Evolutionary conservation across 2,113 vertebrate species (phyloP).

Genomic region (Pseudonaja textilis): DNA sequence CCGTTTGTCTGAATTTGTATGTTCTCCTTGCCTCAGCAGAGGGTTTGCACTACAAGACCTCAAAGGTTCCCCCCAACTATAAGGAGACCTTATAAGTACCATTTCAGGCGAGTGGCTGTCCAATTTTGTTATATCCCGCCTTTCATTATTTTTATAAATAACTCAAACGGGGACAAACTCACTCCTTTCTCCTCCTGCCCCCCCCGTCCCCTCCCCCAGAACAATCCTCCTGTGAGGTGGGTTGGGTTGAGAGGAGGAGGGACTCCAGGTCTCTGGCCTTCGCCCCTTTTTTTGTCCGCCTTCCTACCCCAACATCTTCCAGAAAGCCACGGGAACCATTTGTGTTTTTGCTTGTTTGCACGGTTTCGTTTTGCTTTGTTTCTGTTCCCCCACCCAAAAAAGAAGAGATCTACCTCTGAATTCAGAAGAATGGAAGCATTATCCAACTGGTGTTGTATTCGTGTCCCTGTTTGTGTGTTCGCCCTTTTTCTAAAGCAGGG

Average conservation of each 20-base stretch:
- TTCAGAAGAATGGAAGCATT: not conserved
- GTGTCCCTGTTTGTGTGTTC: not conserved
- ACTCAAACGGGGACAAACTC: too few species aligned
- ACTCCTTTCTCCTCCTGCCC: too few species aligned
- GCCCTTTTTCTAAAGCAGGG: not conserved
- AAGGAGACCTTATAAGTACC: too few species aligned
- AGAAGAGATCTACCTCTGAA: not conserved
- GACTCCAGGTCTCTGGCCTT: not conserved
- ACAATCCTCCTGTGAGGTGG: too few species aligned
- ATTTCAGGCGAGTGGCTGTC: too few species aligned
- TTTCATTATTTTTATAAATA: too few species aligned
- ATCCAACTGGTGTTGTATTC: not conserved
- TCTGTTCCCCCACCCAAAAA: not conserved
- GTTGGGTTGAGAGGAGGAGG: too few species aligned
- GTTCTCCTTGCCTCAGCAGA: not conserved
- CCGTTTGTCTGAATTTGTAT: not conserved
- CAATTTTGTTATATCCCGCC: too few species aligned
- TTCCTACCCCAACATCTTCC: not conserved
- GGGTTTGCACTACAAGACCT: not conserved
- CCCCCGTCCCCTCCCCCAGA: too few species aligned
- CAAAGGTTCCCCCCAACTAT: not conserved
- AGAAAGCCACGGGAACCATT: not conserved
- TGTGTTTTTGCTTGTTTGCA: not conserved
- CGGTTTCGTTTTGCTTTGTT: not conserved
- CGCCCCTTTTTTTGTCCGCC: not conserved